Base-by-base conservation (phyloP, 2,888 invertebrate species). In the Agrotis puta region DNA sequence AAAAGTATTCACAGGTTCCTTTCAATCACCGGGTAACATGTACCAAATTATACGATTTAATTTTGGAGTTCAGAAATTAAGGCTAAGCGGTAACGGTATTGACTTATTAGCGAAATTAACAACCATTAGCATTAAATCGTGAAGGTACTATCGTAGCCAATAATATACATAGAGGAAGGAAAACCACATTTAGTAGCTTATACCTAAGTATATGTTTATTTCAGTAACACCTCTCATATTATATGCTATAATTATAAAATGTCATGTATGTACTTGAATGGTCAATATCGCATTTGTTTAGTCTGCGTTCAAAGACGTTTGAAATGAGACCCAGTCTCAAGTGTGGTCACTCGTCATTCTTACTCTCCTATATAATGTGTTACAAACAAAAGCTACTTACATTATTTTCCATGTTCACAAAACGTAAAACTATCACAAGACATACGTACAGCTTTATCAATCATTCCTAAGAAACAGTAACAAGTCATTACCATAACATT, bases 401-500 rank as follows among this genome's bases (percentile, higher is more conserved):
- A 43, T 11, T 45, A 24, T n/a, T 22, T 33, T 5, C 1, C n/a
- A 65, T 45, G 54, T 20, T 24, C 39, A 39, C 16, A 45, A 64
- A 79, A 78, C 16, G 9, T 61, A 51, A 43, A 64, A 20, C 18
- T 24, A 48, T 51, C n/a, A 39, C 33, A 43, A 9, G 22, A 39
- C n/a, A 14, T 62, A 39, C n/a, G 13, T 62, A 54, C 20, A 64
- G 13, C 51, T 56, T 22, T 63, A 62, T 67, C 56, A 72, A 64
- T 82, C 22, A 65, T 72, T 77, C 20, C 11, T 27, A 51, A 57
- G 69, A 69, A 64, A 66, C 27, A 61, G 58, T 61, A 56, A 54
- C 47, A 65, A 45, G 48, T 77, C 65, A 77, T 82, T 78, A 82
- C 0, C 73, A 73, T 66, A 57, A 6, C 62, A 70, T 77, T 72